Evolutionary conservation across 2,113 vertebrate genomes (phyloP).

Genomic region (Larimichthys crocea): DNA sequence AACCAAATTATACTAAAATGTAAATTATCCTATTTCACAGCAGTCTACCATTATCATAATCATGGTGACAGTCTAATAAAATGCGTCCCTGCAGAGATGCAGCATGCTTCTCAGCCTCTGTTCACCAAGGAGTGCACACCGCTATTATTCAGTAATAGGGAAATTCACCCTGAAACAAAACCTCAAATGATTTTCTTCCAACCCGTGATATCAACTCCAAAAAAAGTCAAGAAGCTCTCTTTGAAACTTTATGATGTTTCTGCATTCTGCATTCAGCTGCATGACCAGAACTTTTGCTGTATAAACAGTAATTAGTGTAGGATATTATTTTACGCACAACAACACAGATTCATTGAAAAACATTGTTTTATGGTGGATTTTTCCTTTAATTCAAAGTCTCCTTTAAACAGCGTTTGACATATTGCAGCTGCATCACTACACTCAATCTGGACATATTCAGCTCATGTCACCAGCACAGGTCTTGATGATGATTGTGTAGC

Average conservation of each 20-base stretch:
- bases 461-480: neutral
- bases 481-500: neutral
- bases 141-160: neutral
- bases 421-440: neutral
- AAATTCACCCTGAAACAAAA: neutral
- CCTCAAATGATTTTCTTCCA: neutral
- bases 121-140: neutral
- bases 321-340: neutral
- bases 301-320: neutral
- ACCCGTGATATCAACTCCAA: neutral
- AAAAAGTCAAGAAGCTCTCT: neutral
- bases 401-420: neutral
- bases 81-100: constrained; percentile 41
- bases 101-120: neutral
- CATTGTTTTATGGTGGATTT: neutral
- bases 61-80: constrained; percentile 44
- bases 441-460: neutral
- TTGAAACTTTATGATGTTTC: neutral
- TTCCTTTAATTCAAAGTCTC: neutral
- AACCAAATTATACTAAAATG: constrained; percentile 58
- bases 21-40: constrained; percentile 58
- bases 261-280: neutral
- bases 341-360: neutral
- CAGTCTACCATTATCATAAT: constrained; percentile 61
- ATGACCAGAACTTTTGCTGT: neutral